Conservation (phyloP, 2,113 vertebrate genomes). For the Phalacrocorax pelagicus region DNA sequence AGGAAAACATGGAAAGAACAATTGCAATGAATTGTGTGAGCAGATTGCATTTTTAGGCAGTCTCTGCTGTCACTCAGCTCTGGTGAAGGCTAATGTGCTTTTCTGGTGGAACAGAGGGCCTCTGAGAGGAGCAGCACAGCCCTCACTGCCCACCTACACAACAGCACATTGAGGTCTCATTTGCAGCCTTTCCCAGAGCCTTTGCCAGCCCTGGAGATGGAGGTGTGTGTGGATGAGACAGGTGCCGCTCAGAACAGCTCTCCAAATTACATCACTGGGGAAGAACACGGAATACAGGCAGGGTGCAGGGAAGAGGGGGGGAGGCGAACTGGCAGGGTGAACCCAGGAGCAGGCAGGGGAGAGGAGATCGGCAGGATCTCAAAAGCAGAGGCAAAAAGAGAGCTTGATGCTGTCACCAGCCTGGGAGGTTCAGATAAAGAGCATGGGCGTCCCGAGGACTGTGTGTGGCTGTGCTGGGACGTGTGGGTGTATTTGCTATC, state of each 20-base stretch:
- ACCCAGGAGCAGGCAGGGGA: not conserved
- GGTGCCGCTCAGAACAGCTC: not conserved
- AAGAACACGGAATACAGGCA: conserved; percentile 2
- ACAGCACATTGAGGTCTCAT: not conserved
- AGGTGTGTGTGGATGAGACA: not conserved
- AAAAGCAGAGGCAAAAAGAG: not conserved
- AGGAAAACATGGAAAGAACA: not conserved
- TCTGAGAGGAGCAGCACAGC: not conserved
- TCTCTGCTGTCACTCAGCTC: not conserved
- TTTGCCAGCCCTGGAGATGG: not conserved
- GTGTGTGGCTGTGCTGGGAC: not conserved
- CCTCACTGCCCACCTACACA: conserved; percentile 6
- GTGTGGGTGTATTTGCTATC: not conserved
- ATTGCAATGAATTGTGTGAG: not conserved
- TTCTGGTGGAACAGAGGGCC: not conserved
- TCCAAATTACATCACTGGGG: not conserved
- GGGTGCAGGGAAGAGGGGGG: not conserved
- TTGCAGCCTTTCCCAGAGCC: not conserved
- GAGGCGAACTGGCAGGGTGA: not conserved
- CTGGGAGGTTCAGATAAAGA: not conserved
- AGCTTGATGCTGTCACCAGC: not conserved
- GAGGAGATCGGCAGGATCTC: not conserved
- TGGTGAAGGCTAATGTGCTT: not conserved
- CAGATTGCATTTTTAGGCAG: not conserved
- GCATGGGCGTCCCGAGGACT: not conserved